Evolutionary conservation across 1,140 invertebrate genomes (phyloP).

Genomic region (Leptopilina boulardi): DNA sequence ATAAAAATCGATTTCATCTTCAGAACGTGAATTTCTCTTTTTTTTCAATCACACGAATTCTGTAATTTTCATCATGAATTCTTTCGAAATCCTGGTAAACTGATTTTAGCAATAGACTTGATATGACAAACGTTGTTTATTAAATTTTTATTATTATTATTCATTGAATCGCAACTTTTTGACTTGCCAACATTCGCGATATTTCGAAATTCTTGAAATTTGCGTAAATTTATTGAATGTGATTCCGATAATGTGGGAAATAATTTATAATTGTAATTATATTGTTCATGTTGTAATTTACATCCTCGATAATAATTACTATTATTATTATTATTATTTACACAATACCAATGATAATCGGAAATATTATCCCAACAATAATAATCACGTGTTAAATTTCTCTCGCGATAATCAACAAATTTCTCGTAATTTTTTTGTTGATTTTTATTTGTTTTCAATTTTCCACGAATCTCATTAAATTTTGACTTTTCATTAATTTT

Average conservation of each 20-base stretch:
- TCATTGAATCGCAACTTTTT: conserved; percentile 50
- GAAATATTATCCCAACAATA: conserved; percentile 35
- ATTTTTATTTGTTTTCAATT: conserved; percentile 41
- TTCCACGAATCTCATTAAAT: conserved; percentile 39
- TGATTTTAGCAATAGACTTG: conserved; percentile 40
- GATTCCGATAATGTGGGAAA: conserved; percentile 50
- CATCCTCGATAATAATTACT: conserved; percentile 48
- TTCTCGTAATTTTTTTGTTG: conserved; percentile 41
- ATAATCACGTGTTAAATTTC: conserved; percentile 40
- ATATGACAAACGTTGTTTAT: conserved; percentile 42
- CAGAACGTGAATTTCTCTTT: neutral
- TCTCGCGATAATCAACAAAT: conserved; percentile 48
- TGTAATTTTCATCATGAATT: neutral
- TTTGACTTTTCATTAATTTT: conserved; percentile 42
- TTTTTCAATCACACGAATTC: neutral
- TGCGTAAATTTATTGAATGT: conserved; percentile 50
- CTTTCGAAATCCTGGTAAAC: conserved; percentile 31
- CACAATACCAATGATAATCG: conserved; percentile 43
- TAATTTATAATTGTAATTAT: conserved; percentile 45
- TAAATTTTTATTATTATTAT: too few relatives aligned
- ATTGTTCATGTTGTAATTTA: conserved; percentile 39
- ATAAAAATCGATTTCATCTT: neutral
- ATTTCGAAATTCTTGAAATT: conserved; percentile 49
- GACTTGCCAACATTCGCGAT: conserved; percentile 47
- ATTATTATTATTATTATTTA: conserved; percentile 48